phyloP scores from a whole-genome alignment of 64 coral and sea anemone genomes.

The Dendrophyllia cribrosa region DNA sequence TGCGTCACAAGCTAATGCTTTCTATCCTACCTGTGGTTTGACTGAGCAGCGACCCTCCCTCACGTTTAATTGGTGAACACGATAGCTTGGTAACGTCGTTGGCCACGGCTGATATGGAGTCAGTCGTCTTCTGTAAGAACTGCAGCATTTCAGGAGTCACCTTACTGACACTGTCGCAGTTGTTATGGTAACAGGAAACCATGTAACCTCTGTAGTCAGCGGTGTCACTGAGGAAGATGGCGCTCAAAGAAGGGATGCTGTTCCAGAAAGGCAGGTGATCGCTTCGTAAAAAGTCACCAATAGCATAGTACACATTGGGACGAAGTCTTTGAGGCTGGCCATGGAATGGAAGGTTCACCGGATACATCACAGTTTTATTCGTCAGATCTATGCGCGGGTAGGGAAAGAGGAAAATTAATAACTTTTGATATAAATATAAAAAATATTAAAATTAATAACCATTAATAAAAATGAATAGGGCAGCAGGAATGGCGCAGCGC shows the following conservation, averaged over 20 bases:
- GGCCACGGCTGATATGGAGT: slow-evolving; percentile 52
- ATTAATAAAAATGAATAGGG: too few relatives aligned
- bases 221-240: slow-evolving; percentile 67
- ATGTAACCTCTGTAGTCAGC: slow-evolving; percentile 63
- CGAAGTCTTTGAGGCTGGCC: background rate
- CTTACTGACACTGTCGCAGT: slow-evolving; percentile 49
- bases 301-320: accelerated
- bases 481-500: too few relatives aligned
- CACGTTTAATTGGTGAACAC: background rate
- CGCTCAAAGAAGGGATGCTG: background rate
- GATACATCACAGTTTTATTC: slow-evolving; percentile 21
- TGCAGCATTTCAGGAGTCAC: slow-evolving; percentile 56
- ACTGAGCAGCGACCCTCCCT: background rate
- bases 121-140: slow-evolving; percentile 79
- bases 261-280: slow-evolving; percentile 64
- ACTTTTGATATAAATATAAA: too few relatives aligned
- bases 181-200: slow-evolving; percentile 50
- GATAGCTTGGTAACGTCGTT: slow-evolving; percentile 36
- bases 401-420: background rate
- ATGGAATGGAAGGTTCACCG: slow-evolving; percentile 50
- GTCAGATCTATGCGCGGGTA: background rate
- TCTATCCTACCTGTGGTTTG: background rate
- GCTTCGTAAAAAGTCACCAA: slow-evolving; percentile 58
- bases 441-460: too few relatives aligned
- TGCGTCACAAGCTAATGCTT: too few relatives aligned